Percentiles rank a stretch among this genome's conserved stretches.
Conservation (phyloP, 35 echinoderm and acorn worm genomes). For the Lytechinus pictus region DNA sequence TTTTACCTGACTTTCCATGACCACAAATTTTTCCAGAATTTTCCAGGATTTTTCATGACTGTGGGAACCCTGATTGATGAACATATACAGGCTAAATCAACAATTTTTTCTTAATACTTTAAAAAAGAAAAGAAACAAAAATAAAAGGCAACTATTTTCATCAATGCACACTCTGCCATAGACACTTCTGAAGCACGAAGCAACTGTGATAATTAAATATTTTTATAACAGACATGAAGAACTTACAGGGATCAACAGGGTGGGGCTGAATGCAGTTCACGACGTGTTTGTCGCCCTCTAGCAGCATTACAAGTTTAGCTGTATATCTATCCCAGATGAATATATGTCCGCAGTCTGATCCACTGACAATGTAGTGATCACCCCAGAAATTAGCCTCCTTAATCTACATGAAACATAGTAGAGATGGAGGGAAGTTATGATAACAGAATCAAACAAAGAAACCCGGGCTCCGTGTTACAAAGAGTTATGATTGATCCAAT, state of each 20-base stretch:
- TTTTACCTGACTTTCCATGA: too few relatives aligned
- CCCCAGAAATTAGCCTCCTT: conserved; percentile 99
- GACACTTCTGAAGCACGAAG: too few relatives aligned
- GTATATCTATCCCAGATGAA: conserved; percentile 93
- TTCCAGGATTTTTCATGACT: too few relatives aligned
- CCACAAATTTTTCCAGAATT: too few relatives aligned
- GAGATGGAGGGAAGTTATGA: neutral
- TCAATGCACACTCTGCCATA: too few relatives aligned
- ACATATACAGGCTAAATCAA: too few relatives aligned
- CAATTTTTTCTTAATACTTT: too few relatives aligned
- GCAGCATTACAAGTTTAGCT: conserved; percentile 82
- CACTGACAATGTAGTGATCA: conserved; percentile 89
- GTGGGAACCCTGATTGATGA: too few relatives aligned
- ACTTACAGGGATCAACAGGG: conserved; percentile 94
- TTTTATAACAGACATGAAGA: neutral
- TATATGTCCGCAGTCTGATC: conserved; percentile 91
- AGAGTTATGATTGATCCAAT: too few relatives aligned
- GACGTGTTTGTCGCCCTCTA: conserved; percentile 99
- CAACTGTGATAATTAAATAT: neutral
- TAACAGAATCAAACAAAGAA: neutral
- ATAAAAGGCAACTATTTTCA: too few relatives aligned
- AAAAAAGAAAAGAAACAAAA: too few relatives aligned
- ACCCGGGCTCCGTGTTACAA: too few relatives aligned
- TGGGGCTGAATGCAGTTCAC: conserved; percentile 98
- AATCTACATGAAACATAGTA: conserved; percentile 61